Conservation (phyloP, 2,113 vertebrate species). For the Brachypteracias leptosomus region DNA sequence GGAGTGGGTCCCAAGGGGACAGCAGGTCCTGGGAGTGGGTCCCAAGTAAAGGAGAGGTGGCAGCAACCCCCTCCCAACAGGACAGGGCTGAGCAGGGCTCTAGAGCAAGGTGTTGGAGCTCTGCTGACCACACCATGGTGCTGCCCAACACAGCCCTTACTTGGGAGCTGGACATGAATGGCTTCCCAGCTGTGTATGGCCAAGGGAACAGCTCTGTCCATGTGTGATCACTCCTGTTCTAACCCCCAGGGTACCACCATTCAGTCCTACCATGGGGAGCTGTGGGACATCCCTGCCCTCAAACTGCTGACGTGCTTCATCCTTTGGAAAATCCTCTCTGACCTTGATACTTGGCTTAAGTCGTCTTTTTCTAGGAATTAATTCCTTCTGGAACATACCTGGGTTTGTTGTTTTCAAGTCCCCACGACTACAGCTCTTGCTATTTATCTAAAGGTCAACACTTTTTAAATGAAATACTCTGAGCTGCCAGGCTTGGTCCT, state of each 20-base stretch:
- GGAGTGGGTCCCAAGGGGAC: background rate
- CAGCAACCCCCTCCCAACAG: background rate
- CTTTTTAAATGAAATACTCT: background rate
- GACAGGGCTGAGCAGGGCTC: background rate
- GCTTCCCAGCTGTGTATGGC: fast-evolving
- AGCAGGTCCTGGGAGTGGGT: background rate
- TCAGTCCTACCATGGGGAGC: fast-evolving
- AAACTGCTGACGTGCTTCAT: fast-evolving
- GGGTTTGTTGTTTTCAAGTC: background rate
- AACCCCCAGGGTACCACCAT: fast-evolving
- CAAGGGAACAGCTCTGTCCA: fast-evolving
- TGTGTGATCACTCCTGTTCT: fast-evolving
- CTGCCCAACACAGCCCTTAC: fast-evolving
- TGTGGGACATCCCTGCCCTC: background rate
- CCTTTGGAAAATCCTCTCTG: background rate
- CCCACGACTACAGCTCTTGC: background rate
- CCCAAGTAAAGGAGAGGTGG: background rate
- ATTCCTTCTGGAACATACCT: background rate
- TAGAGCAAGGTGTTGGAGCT: background rate
- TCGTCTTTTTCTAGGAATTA: background rate
- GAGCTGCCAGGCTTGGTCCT: background rate
- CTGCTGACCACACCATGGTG: background rate
- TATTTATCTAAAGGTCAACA: background rate
- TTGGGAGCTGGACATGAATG: fast-evolving
- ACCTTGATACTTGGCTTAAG: background rate